Evolutionary conservation across 2,113 vertebrate species (phyloP).

Genomic region (Tragelaphus strepsiceros): DNA sequence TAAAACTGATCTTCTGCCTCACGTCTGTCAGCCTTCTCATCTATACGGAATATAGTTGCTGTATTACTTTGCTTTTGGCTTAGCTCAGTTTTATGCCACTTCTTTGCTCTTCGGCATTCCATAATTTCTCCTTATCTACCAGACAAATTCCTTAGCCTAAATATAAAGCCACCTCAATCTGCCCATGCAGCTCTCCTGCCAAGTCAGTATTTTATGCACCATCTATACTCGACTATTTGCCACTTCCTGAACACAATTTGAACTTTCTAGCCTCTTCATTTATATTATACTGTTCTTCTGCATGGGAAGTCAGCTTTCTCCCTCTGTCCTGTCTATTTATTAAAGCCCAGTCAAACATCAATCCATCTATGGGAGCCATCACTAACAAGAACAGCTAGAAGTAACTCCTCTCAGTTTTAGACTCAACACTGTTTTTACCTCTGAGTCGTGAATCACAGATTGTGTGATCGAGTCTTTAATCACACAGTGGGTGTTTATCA

Average conservation of each 20-base stretch:
- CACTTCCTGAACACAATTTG: background rate
- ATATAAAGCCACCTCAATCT: background rate
- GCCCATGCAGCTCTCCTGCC: background rate
- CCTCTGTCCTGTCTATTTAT: background rate
- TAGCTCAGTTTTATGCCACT: background rate
- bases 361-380: background rate
- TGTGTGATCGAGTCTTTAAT: background rate
- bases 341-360: background rate
- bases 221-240: background rate
- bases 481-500: background rate
- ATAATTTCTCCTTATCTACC: background rate
- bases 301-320: background rate
- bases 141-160: background rate
- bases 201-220: background rate
- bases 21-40: background rate
- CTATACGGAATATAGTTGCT: background rate
- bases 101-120: constrained; percentile 11
- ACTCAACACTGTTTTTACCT: background rate
- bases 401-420: background rate
- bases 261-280: background rate
- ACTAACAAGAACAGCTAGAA: background rate
- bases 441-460: background rate
- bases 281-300: background rate
- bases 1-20: background rate
- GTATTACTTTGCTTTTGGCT: background rate